Conservation (phyloP, 2,797 vertebrate species). For the Hoplostethus atlanticus region DNA sequence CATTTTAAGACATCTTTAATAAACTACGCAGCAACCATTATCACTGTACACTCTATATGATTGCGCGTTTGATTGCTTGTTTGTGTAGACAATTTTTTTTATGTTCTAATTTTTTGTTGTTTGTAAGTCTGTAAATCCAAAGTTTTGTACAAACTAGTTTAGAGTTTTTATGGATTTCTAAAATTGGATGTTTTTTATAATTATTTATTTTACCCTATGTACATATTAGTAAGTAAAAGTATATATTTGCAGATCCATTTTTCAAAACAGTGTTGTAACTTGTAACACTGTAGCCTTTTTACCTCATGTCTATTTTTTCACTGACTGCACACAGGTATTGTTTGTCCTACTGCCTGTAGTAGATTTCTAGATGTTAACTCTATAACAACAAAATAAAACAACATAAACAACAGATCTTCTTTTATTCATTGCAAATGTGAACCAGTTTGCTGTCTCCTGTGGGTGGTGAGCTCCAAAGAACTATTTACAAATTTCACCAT, state of each 20-base stretch:
- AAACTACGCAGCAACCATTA: slow-evolving; percentile 62
- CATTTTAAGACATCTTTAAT: slow-evolving; percentile 54
- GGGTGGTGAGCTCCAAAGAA: too few species aligned
- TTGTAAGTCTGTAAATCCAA: slow-evolving; percentile 87
- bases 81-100: slow-evolving; percentile 74
- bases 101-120: slow-evolving; percentile 71
- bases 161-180: slow-evolving; percentile 84
- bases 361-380: slow-evolving; percentile 91
- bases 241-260: slow-evolving; percentile 90
- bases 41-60: slow-evolving; percentile 52
- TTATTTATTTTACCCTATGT: slow-evolving; percentile 97
- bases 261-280: slow-evolving; percentile 87
- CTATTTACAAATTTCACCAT: too few species aligned
- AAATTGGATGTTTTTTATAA: slow-evolving; percentile 90
- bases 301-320: slow-evolving; percentile 89
- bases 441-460: not conserved
- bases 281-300: slow-evolving; percentile 88
- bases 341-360: slow-evolving; percentile 85
- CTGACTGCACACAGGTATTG: slow-evolving; percentile 86
- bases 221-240: slow-evolving; percentile 93
- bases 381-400: slow-evolving; percentile 91
- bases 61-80: slow-evolving; percentile 61
- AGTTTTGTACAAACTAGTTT: slow-evolving; percentile 92
- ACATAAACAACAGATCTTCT: slow-evolving; percentile 59
- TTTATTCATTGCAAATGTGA: slow-evolving; percentile 8